Evolutionary conservation across 1,140 invertebrate genomes (phyloP), one percentile per base, ranked within the genome.

Genomic region (Coelopa frigida): DNA sequence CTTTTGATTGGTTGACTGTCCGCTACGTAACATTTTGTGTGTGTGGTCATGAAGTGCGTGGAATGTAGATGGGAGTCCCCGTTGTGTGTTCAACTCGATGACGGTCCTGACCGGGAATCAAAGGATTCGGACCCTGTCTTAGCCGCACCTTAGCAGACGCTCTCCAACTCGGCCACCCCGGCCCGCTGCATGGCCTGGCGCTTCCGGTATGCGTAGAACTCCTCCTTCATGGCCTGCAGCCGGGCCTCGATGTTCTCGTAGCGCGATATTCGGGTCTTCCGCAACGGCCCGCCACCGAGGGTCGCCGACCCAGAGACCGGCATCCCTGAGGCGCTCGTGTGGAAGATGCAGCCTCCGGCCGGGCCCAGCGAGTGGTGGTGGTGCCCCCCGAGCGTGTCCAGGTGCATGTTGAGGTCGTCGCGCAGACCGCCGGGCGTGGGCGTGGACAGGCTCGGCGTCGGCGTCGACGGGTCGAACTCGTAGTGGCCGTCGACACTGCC

Each of bases 401-500:
- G 59, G 41, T 67, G 57, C 32, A 67, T 49, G 18, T 64, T 64
- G 55, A 67, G 59, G 60, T 67, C 63, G 49, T 67, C 63, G 39
- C 63, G 55, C n/a, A 83, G 68, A 31, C 77, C 69, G 26, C 77
- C 68, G 36, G 75, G 72, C 6, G 75, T 75, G 3, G 79, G 77
- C 29, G 81, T 79, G 3, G 75, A 73, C 26, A 75, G 77, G 3
- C 82, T 81, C 0, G 78, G 75, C 14, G 81, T 82, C 2, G 81
- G 81, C 21, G 81, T 82, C n/a, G 87, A 84, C 8, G 86, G 83
- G 17, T 85, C 84, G 73, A 94, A 95, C 71, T 95, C 92, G 71
- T 95, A 96, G 68, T 95, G 92, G 36, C 89, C 90, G 70, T 95
- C 93, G 31, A 93, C 91, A 57, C 89, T 93, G 48, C 84, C 82